phyloP scores from a whole-genome alignment of 2,797 vertebrate genomes.

The Hydrophis major region DNA sequence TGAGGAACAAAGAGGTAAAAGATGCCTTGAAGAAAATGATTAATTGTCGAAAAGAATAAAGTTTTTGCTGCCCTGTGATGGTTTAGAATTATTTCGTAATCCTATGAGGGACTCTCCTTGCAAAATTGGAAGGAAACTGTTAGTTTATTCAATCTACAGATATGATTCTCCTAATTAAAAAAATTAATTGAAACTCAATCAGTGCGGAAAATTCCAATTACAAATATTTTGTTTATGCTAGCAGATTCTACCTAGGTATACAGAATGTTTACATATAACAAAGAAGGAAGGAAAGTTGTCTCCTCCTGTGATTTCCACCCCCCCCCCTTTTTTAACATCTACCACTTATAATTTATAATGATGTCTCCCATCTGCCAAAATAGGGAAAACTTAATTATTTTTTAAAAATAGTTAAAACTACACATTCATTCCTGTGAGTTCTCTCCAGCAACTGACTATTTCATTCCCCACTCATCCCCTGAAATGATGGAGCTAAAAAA shows the following conservation, averaged over 20 bases:
- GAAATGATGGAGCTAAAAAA: neutral
- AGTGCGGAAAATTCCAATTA: neutral
- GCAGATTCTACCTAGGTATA: neutral
- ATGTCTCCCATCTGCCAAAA: neutral
- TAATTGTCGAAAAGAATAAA: slow-evolving; percentile 10
- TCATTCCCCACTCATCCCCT: neutral
- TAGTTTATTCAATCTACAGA: neutral
- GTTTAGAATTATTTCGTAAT: neutral
- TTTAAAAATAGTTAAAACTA: neutral
- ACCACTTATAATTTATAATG: neutral
- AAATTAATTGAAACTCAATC: neutral
- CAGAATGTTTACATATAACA: neutral
- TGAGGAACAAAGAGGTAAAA: slow-evolving; percentile 57
- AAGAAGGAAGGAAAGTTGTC: neutral
- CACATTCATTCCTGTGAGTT: neutral
- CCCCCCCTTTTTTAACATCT: neutral
- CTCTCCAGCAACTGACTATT: neutral
- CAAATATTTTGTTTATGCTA: neutral
- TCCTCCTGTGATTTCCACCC: neutral
- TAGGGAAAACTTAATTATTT: neutral
- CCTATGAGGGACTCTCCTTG: neutral
- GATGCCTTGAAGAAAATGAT: slow-evolving; percentile 32
- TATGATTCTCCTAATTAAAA: neutral
- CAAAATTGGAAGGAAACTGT: neutral
- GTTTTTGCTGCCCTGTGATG: neutral